phyloP scores from a whole-genome alignment of 1,140 invertebrate species.

The Plodia interpunctella region DNA sequence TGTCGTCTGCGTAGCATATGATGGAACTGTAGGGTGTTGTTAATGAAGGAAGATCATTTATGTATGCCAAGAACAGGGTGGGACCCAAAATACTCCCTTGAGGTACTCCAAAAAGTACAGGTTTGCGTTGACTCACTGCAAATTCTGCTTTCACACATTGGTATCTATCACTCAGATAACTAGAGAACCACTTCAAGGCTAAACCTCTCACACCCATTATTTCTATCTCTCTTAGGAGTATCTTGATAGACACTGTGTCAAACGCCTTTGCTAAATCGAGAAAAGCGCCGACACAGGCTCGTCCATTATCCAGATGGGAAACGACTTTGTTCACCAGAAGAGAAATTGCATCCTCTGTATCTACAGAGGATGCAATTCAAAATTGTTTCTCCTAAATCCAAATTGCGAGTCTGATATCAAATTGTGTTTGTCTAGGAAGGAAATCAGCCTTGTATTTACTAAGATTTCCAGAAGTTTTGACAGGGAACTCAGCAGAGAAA shows the following conservation, averaged over 20 bases:
- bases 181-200: conserved; percentile 13
- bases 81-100: conserved; percentile 12
- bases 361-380: no score
- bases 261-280: no score
- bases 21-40: not conserved
- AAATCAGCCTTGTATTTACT: conserved; percentile 8
- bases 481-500: conserved; percentile 13
- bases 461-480: conserved; percentile 16
- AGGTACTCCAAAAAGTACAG: not conserved
- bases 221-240: conserved; percentile 14
- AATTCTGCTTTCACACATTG: not conserved
- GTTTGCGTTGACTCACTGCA: not conserved
- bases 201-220: conserved; percentile 9
- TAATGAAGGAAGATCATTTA: conserved; percentile 5
- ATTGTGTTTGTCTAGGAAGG: conserved; percentile 7
- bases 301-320: not conserved
- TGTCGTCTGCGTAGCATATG: conserved; percentile 6
- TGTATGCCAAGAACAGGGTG: conserved; percentile 8
- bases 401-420: conserved; percentile 11
- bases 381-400: conserved; percentile 11
- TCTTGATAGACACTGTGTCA: conserved; percentile 12
- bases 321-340: not conserved
- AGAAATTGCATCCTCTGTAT: conserved; percentile 15
- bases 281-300: conserved; percentile 14
- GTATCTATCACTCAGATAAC: not conserved